Conservation (phyloP, 2,888 invertebrate species). For the Neocrepidodera transversa region DNA sequence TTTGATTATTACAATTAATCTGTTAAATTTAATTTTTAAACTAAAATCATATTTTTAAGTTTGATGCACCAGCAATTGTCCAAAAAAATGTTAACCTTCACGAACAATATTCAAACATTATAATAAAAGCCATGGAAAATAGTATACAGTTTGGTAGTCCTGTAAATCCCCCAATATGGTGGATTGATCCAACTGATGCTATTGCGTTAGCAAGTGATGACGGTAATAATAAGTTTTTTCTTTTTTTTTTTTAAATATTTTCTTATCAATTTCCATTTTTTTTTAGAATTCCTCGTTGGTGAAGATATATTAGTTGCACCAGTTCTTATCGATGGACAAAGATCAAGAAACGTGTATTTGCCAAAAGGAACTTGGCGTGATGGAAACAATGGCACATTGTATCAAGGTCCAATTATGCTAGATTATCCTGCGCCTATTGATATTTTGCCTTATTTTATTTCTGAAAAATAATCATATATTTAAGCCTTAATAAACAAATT, state of each 20-base stretch:
- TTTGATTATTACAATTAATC: too few relatives aligned
- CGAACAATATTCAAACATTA: slow-evolving; percentile 66
- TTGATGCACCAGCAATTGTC: slow-evolving; percentile 69
- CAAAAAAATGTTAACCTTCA: slow-evolving; percentile 72
- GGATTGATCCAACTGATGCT: slow-evolving; percentile 74
- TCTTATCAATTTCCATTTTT: too few relatives aligned
- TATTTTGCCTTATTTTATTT: slow-evolving; percentile 71
- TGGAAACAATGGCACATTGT: slow-evolving; percentile 61
- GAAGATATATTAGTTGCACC: slow-evolving; percentile 82
- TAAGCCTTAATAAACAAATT: too few relatives aligned
- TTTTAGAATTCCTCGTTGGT: slow-evolving; percentile 79
- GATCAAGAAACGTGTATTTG: slow-evolving; percentile 74
- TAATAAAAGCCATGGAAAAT: slow-evolving; percentile 69
- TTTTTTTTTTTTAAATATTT: too few relatives aligned
- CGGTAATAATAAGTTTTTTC: slow-evolving; percentile 56
- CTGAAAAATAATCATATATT: too few relatives aligned
- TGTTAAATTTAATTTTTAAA: too few relatives aligned
- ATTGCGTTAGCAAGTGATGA: slow-evolving; percentile 67
- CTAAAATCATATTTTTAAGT: slow-evolving; percentile 38
- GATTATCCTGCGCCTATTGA: slow-evolving; percentile 73
- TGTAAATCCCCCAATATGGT: slow-evolving; percentile 86
- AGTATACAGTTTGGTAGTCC: slow-evolving; percentile 70
- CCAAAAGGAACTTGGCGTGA: slow-evolving; percentile 79
- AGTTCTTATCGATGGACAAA: slow-evolving; percentile 69
- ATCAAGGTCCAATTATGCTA: slow-evolving; percentile 69